Conservation (phyloP, 2,888 invertebrate genomes). For the Napeogenes inachia region DNA sequence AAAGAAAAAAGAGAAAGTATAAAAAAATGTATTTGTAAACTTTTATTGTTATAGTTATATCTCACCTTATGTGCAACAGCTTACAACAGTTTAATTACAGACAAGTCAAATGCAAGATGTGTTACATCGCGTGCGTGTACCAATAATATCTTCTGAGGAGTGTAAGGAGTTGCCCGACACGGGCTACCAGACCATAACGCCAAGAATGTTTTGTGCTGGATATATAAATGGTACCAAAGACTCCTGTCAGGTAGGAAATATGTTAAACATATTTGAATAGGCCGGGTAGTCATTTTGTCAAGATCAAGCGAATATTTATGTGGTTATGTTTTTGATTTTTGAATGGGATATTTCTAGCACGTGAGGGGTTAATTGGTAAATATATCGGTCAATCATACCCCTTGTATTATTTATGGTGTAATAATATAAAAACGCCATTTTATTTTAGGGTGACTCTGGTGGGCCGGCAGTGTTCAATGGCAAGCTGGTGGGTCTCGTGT, state of each 20-base stretch:
- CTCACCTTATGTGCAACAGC: too few species aligned
- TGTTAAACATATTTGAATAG: background rate
- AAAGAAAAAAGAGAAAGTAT: too few species aligned
- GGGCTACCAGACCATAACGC: constrained; percentile 49
- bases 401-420: background rate
- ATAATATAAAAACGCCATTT: background rate
- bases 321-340: background rate
- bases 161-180: constrained; percentile 44
- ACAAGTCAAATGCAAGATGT: constrained; percentile 56
- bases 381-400: too few species aligned
- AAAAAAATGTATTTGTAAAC: too few species aligned
- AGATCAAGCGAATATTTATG: background rate
- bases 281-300: background rate
- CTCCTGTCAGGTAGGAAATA: constrained; percentile 57
- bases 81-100: constrained; percentile 32
- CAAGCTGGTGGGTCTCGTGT: constrained; percentile 74
- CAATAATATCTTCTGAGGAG: constrained; percentile 40
- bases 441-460: constrained; percentile 73
- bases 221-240: constrained; percentile 53
- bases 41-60: too few species aligned
- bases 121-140: constrained; percentile 51
- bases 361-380: too few species aligned
- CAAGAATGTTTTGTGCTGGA: constrained; percentile 68
- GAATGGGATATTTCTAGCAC: too few species aligned
- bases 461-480: constrained; percentile 70